Evolutionary conservation across 64 coral and sea anemone genomes (phyloP), one percentile per base, ranked within the genome.

Genomic region (Actinia equina): DNA sequence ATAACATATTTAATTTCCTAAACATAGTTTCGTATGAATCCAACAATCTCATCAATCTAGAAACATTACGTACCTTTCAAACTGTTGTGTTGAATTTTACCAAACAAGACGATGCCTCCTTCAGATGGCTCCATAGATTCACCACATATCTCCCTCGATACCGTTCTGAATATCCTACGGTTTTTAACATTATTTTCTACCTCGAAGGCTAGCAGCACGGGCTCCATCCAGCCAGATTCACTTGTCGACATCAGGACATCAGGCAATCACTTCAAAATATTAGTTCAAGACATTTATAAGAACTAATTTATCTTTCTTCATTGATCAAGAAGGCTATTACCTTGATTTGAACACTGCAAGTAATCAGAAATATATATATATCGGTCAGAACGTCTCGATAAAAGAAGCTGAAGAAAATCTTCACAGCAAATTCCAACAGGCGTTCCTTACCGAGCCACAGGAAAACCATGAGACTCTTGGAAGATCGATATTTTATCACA

Each of bases 91-190:
- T 74, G 69, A 30, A 74, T 74, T 41, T 91, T 81, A 88, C 97
- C 97, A 91, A 99, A 99, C 55, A 94, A 82, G 42, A 99, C 89
- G 17, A 93, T 25, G 42, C 86, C 84, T 42, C 74, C 91, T 37
- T 93, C 90, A 16, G 86, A 67, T 88, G 93, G 90, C 27, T 99
- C 93, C 93, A 95, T 93, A 43, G 90, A 88, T 83, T 99, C 90
- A 18, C 97, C 97, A 89, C 97, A 95, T 0, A 92, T 85, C 0
- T 90, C 97, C 37, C 97, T 87, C 4, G 97, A 84, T 22, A 99
- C 86, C 71, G 89, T 85, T 25, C 37, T 42, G 42, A 99, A 99
- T 59, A 86, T 93, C 5, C 97, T 88, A 37, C 88, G 77, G 14
- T 86, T 93, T 80, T 91, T 55, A 1, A 90, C 86, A 20, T 87